phyloP scores from a whole-genome alignment of 2,888 invertebrate genomes.

The Craniophora ligustri region DNA sequence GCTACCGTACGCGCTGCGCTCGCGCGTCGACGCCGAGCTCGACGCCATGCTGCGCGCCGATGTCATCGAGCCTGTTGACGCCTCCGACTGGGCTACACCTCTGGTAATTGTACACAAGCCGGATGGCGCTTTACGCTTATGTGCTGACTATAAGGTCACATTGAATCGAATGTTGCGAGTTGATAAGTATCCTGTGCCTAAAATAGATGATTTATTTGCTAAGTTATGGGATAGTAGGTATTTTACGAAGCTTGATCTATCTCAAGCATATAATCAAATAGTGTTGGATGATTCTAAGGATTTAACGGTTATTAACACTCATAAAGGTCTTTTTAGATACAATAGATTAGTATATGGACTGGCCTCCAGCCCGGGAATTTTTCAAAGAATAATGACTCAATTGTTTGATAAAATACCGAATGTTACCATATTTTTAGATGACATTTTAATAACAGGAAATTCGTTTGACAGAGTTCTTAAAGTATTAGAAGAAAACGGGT shows the following conservation, averaged over 20 bases:
- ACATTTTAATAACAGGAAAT: too few species aligned
- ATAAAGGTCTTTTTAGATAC: too few species aligned
- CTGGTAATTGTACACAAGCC: conserved; percentile 43
- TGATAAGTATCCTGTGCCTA: background rate
- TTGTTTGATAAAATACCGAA: too few species aligned
- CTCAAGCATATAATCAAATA: background rate
- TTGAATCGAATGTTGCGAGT: conserved; percentile 2
- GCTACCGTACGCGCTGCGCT: background rate
- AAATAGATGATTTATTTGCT: background rate
- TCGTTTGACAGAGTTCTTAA: too few species aligned
- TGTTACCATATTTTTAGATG: too few species aligned
- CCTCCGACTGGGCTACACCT: conserved; percentile 53
- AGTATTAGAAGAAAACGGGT: too few species aligned
- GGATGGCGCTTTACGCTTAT: conserved; percentile 45
- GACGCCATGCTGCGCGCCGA: conserved; percentile 32
- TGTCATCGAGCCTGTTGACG: conserved; percentile 52
- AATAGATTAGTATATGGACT: too few species aligned
- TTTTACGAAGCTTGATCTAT: background rate
- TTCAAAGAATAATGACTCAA: too few species aligned
- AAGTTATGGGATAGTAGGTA: background rate
- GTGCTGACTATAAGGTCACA: conserved; percentile 53
- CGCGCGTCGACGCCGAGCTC: conserved; percentile 25
- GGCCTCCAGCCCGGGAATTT: too few species aligned
- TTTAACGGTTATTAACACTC: background rate
- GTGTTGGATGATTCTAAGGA: background rate